phyloP scores from a whole-genome alignment of 2,113 vertebrate species.

The Tricholaema leucomelas region DNA sequence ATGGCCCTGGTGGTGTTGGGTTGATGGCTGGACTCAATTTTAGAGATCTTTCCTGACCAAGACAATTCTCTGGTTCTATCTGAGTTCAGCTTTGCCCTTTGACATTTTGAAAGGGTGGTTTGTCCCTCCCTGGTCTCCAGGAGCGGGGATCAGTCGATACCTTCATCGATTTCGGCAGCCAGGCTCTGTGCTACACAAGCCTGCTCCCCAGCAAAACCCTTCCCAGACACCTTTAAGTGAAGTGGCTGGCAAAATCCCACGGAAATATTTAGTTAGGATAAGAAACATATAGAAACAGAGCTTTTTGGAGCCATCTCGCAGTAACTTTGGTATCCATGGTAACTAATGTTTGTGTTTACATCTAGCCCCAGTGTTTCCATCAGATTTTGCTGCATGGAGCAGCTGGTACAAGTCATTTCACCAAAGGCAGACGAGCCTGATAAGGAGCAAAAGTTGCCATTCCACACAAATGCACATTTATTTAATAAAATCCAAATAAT shows the following conservation, averaged over 20 bases:
- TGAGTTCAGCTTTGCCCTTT: neutral
- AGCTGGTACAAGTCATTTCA: conserved; percentile 73
- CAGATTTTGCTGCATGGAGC: conserved; percentile 66
- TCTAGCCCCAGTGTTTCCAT: conserved; percentile 66
- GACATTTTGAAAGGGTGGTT: neutral
- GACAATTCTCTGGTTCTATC: neutral
- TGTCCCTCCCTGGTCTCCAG: neutral
- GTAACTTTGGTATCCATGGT: conserved; percentile 76
- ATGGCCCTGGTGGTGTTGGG: too few species aligned
- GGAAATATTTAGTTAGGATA: conserved; percentile 22
- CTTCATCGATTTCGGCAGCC: neutral
- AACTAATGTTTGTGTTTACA: conserved; percentile 80
- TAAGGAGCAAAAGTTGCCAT: conserved; percentile 64
- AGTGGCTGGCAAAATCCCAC: conserved; percentile 33
- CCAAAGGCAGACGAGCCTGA: conserved; percentile 66
- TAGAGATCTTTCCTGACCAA: too few species aligned
- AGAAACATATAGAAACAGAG: conserved; percentile 50
- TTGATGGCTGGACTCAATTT: too few species aligned
- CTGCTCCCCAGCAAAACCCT: neutral
- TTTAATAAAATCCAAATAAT: conserved; percentile 38
- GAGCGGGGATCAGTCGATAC: neutral
- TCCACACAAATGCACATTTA: conserved; percentile 46
- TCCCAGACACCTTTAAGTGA: neutral
- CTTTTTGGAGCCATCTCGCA: conserved; percentile 36
- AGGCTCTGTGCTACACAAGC: neutral